Conservation (phyloP, 2,888 invertebrate species). For the Cephus spinipes region DNA sequence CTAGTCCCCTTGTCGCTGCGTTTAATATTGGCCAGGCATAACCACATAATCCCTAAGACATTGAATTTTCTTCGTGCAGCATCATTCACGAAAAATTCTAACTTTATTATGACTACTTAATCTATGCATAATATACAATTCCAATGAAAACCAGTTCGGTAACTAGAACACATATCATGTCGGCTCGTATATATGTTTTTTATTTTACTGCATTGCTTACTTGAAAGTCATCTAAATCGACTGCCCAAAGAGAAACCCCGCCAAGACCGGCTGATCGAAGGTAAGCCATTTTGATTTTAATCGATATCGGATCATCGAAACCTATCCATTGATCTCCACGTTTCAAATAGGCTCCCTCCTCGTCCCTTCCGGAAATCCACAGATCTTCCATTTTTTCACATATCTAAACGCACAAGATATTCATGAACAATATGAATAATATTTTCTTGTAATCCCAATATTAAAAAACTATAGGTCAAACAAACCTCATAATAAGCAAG, state of each 20-base stretch:
- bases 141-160: neutral
- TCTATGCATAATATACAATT: neutral
- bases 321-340: conserved; percentile 85
- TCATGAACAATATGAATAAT: neutral
- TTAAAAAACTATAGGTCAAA: conserved; percentile 6
- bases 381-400: conserved; percentile 72
- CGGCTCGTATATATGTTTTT: neutral
- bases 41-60: conserved; percentile 76
- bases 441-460: neutral
- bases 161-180: neutral
- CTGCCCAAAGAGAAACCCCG: conserved; percentile 78
- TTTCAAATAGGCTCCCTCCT: conserved; percentile 75
- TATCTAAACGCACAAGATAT: conserved; percentile 59
- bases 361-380: conserved; percentile 71
- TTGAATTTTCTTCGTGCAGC: neutral
- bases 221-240: conserved; percentile 83
- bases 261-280: conserved; percentile 74
- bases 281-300: conserved; percentile 72
- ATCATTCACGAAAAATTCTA: neutral
- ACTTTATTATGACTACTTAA: neutral
- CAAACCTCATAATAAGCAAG: conserved; percentile 81
- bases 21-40: conserved; percentile 77
- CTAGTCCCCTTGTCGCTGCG: conserved; percentile 67
- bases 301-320: conserved; percentile 74
- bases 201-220: conserved; percentile 31